Conservation (phyloP, 1,140 invertebrate species). For the Daktulosphaira vitifoliae region DNA sequence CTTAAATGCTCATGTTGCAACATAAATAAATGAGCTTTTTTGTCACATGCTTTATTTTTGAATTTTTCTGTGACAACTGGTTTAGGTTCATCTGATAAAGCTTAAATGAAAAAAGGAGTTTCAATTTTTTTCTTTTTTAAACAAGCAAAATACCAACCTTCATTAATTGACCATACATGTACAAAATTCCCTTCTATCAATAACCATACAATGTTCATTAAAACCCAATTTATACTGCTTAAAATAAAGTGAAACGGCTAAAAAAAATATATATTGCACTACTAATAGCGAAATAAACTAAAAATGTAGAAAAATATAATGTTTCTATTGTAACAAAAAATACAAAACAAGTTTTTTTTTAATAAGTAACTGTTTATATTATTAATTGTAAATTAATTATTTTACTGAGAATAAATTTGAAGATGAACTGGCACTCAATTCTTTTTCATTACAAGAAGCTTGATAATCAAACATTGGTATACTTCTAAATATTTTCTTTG, state of each 20-base stretch:
- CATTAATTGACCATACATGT: constrained; percentile 26
- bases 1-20: constrained; percentile 36
- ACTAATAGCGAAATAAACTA: too few species aligned
- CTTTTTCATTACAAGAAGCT: constrained; percentile 54
- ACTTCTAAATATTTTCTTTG: constrained; percentile 62
- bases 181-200: constrained; percentile 1
- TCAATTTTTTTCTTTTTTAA: too few species aligned
- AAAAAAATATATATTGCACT: too few species aligned
- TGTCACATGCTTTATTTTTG: constrained; percentile 37
- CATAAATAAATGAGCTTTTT: constrained; percentile 37
- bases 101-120: neutral
- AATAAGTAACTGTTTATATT: too few species aligned
- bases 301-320: too few species aligned
- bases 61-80: constrained; percentile 4
- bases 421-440: constrained; percentile 42
- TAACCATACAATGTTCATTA: constrained; percentile 14
- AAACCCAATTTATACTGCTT: neutral
- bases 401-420: constrained; percentile 44
- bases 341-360: too few species aligned
- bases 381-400: neutral
- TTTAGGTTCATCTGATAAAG: neutral
- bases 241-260: constrained; percentile 4
- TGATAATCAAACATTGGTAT: constrained; percentile 80
- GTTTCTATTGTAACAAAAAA: too few species aligned
- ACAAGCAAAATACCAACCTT: constrained; percentile 18